A percentile compares a stretch with the other conserved stretches of the same genome.
phyloP scores from a whole-genome alignment of 1,140 invertebrate genomes.

The Leptestheria dahalacensis region DNA sequence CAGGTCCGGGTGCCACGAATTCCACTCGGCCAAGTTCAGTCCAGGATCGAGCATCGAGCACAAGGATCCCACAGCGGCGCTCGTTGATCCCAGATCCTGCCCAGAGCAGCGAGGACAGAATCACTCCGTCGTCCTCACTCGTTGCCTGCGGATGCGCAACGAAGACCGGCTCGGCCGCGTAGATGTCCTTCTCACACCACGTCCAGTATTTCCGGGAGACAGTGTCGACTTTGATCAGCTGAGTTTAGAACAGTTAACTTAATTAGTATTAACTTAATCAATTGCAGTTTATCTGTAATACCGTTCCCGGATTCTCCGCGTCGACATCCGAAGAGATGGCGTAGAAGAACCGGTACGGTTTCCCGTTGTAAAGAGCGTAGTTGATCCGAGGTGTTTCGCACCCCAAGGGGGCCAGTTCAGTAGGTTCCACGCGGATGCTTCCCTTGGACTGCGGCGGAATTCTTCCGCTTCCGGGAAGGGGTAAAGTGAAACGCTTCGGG shows the following conservation, averaged over 20 bases:
- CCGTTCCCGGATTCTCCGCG: slow-evolving; percentile 56
- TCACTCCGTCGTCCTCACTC: slow-evolving; percentile 56
- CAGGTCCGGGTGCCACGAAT: slow-evolving; percentile 49
- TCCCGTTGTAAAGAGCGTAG: slow-evolving; percentile 38
- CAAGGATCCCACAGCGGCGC: slow-evolving; percentile 35
- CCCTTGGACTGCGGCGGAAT: background rate
- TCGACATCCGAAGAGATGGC: slow-evolving; percentile 76
- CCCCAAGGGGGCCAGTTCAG: slow-evolving; percentile 52
- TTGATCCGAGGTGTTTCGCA: slow-evolving; percentile 72
- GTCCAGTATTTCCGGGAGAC: slow-evolving; percentile 22
- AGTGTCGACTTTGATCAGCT: slow-evolving; percentile 68
- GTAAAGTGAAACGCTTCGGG: slow-evolving; percentile 54
- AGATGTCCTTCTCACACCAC: slow-evolving; percentile 40
- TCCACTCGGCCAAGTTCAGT: slow-evolving; percentile 46
- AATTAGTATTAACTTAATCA: background rate
- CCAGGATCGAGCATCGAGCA: slow-evolving; percentile 50
- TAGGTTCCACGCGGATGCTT: slow-evolving; percentile 36
- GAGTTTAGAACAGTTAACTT: slow-evolving; percentile 21
- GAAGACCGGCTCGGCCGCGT: slow-evolving; percentile 78
- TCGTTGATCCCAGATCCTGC: slow-evolving; percentile 40
- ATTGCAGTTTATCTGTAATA: slow-evolving; percentile 29
- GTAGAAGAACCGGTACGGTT: slow-evolving; percentile 66
- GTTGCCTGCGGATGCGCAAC: slow-evolving; percentile 48
- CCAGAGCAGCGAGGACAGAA: slow-evolving; percentile 52
- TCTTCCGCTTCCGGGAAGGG: slow-evolving; percentile 22